Base-by-base conservation (phyloP, 2,888 invertebrate genomes). In the Lasioglossum morio region DNA sequence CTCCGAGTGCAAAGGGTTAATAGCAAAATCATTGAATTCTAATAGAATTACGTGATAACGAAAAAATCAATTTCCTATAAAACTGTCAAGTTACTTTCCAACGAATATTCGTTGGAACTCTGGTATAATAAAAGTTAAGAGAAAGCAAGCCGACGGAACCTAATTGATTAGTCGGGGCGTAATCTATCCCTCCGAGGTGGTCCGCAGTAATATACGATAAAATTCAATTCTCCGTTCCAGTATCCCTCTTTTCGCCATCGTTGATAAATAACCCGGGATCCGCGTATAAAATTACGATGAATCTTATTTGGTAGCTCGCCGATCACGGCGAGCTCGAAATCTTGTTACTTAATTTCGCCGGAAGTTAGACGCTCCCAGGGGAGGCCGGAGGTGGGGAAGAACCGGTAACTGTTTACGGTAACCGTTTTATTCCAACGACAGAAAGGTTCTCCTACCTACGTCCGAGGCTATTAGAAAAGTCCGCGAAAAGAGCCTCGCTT, bases 321-420 rank as follows among this genome's bases (percentile, higher is more conserved):
- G 19, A 27, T 48, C 27, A 27, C 34, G 23, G 72, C 75, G 27
- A 72, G 72, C 63, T 53, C 72, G 63, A 27, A 40, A 83, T 76
- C 75, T 60, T 48, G 30, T 83, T 81, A 83, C 46, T 81, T 81
- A 72, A 82, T 81, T 81, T 73, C 82, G 66, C 48, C 43, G 34
- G 37, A 73, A 73, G 34, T 46, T 46, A 10, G 72, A 57, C 73
- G 57, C n/a, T 53, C 53, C 48, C 60, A 4, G 12, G n/a, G 8
- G 12, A 69, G 40, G 14, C 43, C 19, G 19, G 19, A 5, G 19
- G 48, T 5, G 48, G 48, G n/a, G n/a, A 2, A 23, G 2, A 43
- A 70, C n/a, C 40, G 77, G 43, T 40, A 63, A 79, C 53, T 87
- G 84, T 85, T 88, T 89, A 85, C 75, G 27, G 27, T 66, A 34